Percentiles rank a stretch among this genome's conserved stretches.
These are phyloP conservation scores for Pterocles orientalis DNA, from an alignment of 2,113 vertebrate species.

Conservation along the genomic window DNA sequence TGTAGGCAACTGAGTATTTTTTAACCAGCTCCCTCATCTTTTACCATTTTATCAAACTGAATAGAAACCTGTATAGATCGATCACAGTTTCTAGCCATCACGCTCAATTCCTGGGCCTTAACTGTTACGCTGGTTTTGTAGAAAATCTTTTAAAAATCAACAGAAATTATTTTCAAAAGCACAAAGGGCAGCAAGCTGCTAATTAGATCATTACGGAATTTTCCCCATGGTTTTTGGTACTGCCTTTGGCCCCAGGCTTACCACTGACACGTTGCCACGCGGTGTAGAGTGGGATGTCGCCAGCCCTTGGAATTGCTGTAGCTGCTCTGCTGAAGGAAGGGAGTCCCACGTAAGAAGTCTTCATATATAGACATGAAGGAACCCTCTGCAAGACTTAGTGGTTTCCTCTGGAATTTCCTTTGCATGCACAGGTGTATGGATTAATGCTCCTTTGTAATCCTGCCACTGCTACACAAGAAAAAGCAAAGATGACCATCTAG, in stretches of 20 bases:
- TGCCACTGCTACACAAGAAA: background rate
- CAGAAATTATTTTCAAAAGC: background rate
- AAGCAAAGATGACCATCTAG: background rate
- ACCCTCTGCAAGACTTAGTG: background rate
- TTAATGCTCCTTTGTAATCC: background rate
- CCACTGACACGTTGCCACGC: background rate
- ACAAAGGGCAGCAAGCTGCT: background rate
- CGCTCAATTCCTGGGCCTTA: background rate
- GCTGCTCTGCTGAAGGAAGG: background rate
- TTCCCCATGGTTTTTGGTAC: background rate
- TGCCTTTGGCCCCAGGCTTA: background rate
- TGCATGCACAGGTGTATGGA: background rate
- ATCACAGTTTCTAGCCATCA: background rate
- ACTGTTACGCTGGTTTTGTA: background rate
- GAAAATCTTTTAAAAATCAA: background rate
- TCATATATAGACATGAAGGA: fast-evolving
- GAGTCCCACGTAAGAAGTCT: no score
- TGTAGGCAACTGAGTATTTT: background rate
- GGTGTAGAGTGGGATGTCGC: background rate
- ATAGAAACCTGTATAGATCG: background rate
- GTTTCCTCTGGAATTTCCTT: background rate
- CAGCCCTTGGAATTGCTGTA: background rate
- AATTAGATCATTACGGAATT: background rate
- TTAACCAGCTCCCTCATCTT: background rate
- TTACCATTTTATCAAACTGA: background rate